phyloP scores from a whole-genome alignment of 2,888 invertebrate genomes.

The Melolontha melolontha region DNA sequence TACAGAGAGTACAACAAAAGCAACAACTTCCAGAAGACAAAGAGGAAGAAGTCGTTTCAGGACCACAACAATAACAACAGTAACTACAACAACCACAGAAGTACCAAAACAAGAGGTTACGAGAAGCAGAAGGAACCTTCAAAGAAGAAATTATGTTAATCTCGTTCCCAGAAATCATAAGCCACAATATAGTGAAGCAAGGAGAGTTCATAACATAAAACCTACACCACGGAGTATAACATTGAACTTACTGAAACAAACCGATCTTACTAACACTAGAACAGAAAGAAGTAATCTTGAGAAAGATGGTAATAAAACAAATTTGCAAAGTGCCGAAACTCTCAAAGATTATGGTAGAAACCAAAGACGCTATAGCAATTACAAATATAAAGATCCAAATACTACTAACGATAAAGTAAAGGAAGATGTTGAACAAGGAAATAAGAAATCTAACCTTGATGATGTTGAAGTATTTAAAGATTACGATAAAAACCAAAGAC shows the following conservation, averaged over 20 bases:
- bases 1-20: background rate
- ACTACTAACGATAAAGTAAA: no score
- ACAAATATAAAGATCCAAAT: slow-evolving; percentile 42
- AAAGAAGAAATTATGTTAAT: slow-evolving; percentile 20
- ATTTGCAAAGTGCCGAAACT: slow-evolving; percentile 48
- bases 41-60: slow-evolving; percentile 30
- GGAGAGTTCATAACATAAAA: slow-evolving; percentile 10
- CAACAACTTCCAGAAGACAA: slow-evolving; percentile 2
- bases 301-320: background rate
- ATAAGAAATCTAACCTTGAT: background rate
- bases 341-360: slow-evolving; percentile 50
- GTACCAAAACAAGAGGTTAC: slow-evolving; percentile 24
- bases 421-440: no score
- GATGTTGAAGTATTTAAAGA: slow-evolving; percentile 52
- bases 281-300: background rate
- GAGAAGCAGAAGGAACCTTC: slow-evolving; percentile 32
- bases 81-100: slow-evolving; percentile 2
- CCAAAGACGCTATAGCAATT: slow-evolving; percentile 54
- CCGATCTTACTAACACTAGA: slow-evolving; percentile 3
- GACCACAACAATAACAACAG: background rate
- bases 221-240: slow-evolving; percentile 38
- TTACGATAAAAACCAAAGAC: slow-evolving; percentile 50
- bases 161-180: slow-evolving; percentile 33
- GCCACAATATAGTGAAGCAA: slow-evolving; percentile 12
- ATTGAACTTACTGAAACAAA: slow-evolving; percentile 29